Base-by-base conservation (phyloP, 1,140 invertebrate species). In the Neodiprion fabricii region DNA sequence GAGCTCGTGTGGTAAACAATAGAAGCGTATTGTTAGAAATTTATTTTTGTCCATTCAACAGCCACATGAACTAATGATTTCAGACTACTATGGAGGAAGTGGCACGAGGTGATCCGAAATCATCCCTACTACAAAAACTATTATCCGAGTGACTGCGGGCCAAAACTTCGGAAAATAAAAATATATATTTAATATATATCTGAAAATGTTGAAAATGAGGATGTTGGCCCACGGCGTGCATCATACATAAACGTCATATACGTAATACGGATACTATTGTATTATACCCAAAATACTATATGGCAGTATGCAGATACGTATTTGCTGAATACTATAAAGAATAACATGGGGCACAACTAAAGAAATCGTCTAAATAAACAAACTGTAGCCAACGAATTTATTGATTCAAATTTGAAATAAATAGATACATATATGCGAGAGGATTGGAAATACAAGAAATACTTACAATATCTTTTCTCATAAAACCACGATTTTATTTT, bases 51-150 rank as follows among this genome's bases (percentile, higher is more conserved):
- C 53, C 53, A 61, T n/a, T 12, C 8, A 1, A 61, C 0, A n/a
- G 8, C 53, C 53, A n/a, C 8, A 61, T 12, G 8, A 61, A n/a
- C n/a, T 61, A 61, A 61, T 78, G 72, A 77, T 90, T 90, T 21
- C 91, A 94, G 93, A 93, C 84, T 93, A 91, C 91, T 93, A 92
- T 93, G 92, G 93, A 93, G 91, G 93, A 93, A 90, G 90, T 87
- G 79, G 89, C 86, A 79, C 90, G 90, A 90, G 90, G 91, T 91
- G 92, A 92, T 91, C 90, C 90, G 82, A 93, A 93, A 83, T 92
- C 93, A 74, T 94, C 93, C 80, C 88, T 94, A 84, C 89, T 95
- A 80, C 93, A 94, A 89, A 94, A 94, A 86, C 89, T 94, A 83
- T 87, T 95, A 82, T 95, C 93, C 78, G 93, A 94, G 90, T 94